These are phyloP conservation scores for Rambutsinella grinnellia DNA, from an alignment of 2,888 invertebrate genomes.

Conservation along the genomic window DNA sequence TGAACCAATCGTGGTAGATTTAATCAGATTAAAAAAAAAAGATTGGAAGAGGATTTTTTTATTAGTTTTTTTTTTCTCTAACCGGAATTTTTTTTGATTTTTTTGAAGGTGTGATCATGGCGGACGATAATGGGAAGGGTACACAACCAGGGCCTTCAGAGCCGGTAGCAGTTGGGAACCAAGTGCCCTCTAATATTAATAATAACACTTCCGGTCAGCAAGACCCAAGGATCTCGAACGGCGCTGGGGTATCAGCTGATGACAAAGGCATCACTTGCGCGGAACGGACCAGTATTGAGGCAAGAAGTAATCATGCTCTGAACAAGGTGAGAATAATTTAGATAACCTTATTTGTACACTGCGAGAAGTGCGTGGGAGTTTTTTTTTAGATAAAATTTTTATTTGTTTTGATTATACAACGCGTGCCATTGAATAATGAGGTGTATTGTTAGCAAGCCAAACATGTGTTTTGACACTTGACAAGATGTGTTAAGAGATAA, in stretches of 20 bases:
- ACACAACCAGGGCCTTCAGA: conserved; percentile 13
- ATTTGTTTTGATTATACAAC: no score
- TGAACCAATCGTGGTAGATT: no score
- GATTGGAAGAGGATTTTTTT: no score
- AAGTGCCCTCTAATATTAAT: conserved; percentile 36
- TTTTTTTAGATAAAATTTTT: no score
- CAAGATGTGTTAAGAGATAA: no score
- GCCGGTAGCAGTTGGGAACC: conserved; percentile 14
- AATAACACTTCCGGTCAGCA: conserved; percentile 32
- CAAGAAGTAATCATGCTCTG: conserved; percentile 50
- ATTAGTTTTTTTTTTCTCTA: neutral
- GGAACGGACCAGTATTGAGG: conserved; percentile 38
- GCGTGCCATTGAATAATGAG: no score
- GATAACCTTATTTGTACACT: no score
- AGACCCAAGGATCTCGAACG: conserved; percentile 52
- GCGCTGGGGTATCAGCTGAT: conserved; percentile 45
- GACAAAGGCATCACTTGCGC: conserved; percentile 51
- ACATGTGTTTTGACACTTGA: no score
- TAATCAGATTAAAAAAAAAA: no score
- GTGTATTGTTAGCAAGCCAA: no score
- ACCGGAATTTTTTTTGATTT: neutral
- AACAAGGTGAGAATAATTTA: conserved; percentile 42
- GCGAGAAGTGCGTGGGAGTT: no score
- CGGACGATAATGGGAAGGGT: conserved; percentile 41
- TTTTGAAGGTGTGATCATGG: conserved; percentile 36